These are phyloP conservation scores for Vulpes ferrilata DNA, from an alignment of 2,113 vertebrate genomes.

Conservation along the genomic window DNA sequence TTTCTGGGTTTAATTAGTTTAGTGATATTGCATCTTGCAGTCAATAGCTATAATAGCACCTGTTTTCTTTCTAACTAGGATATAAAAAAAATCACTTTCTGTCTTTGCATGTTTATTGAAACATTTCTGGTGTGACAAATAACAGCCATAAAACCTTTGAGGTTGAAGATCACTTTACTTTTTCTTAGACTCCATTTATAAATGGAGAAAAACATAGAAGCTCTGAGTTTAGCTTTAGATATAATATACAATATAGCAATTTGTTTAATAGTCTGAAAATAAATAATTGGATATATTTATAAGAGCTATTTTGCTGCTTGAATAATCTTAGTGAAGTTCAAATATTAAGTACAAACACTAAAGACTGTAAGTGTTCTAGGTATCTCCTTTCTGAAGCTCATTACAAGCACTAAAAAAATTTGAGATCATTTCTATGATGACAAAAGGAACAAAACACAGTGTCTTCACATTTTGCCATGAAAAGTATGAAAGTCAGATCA, in stretches of 20 bases:
- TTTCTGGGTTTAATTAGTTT: conserved; percentile 63
- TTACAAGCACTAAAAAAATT: conserved; percentile 44
- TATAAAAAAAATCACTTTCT: conserved; percentile 69
- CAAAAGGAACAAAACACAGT: not conserved
- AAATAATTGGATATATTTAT: conserved; percentile 77
- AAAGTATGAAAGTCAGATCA: conserved; percentile 9
- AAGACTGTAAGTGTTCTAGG: not conserved
- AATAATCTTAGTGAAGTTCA: conserved; percentile 52
- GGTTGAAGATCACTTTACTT: conserved; percentile 55
- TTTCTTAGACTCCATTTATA: conserved; percentile 64
- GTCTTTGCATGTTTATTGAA: not conserved
- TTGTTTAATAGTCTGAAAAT: conserved; percentile 60
- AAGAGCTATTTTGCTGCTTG: conserved; percentile 63
- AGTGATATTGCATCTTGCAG: conserved; percentile 61
- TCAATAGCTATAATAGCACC: conserved; percentile 45
- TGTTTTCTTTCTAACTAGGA: conserved; percentile 58
- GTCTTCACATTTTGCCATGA: not conserved
- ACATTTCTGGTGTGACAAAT: conserved; percentile 64
- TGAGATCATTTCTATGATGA: conserved; percentile 3
- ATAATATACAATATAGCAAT: conserved; percentile 60
- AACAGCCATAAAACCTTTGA: conserved; percentile 45
- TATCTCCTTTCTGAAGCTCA: conserved; percentile 20
- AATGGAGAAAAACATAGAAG: conserved; percentile 56
- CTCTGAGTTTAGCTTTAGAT: conserved; percentile 62
- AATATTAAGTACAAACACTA: not conserved